Conservation (phyloP, 2,888 invertebrate genomes). For the Altica lythri region DNA sequence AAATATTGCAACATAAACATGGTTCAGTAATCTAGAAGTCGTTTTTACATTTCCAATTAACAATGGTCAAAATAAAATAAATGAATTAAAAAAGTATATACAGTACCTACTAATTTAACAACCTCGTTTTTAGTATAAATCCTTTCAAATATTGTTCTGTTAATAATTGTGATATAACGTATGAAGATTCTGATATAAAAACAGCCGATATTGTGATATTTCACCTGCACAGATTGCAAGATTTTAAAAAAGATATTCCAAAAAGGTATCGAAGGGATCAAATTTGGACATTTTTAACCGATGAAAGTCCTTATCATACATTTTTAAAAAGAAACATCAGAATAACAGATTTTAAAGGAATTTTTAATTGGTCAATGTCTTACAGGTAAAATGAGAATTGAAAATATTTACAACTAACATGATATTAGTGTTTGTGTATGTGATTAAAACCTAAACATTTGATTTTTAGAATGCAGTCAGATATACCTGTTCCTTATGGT, state of each 20-base stretch:
- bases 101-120: no score
- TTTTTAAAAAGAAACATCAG: slow-evolving; percentile 53
- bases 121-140: slow-evolving; percentile 59
- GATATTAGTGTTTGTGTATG: no score
- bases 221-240: slow-evolving; percentile 61
- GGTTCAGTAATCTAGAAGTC: no score
- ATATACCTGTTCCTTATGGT: slow-evolving; percentile 71
- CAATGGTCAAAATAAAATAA: no score
- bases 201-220: slow-evolving; percentile 69
- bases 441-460: no score
- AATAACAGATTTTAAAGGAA: slow-evolving; percentile 59
- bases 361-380: slow-evolving; percentile 77
- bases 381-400: slow-evolving; percentile 67
- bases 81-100: no score
- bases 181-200: slow-evolving; percentile 57
- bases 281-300: slow-evolving; percentile 72
- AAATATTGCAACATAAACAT: no score
- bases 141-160: slow-evolving; percentile 66
- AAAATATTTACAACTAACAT: no score
- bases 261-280: slow-evolving; percentile 59
- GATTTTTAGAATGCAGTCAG: slow-evolving; percentile 63
- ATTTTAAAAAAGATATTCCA: slow-evolving; percentile 60
- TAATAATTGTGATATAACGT: slow-evolving; percentile 66
- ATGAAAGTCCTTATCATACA: slow-evolving; percentile 68
- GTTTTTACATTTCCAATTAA: no score